Evolutionary conservation across 2,797 vertebrate genomes (phyloP), one percentile per base, ranked within the genome.

Genomic region (Streptopelia turtur): DNA sequence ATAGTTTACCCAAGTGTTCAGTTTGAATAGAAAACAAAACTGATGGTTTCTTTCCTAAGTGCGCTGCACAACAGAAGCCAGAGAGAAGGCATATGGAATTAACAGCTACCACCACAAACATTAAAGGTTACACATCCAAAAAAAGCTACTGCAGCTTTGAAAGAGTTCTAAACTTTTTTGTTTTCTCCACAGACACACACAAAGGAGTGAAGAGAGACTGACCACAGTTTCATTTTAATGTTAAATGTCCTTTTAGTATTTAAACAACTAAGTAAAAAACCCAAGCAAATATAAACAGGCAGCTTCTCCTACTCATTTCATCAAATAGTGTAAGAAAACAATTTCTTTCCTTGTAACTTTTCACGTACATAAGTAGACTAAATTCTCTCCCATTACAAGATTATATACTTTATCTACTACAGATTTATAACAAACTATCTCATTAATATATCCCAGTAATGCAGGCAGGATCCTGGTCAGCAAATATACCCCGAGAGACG

Each of bases 21-120:
- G n/a, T 81, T 65, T 88, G 74, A 93, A 93, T 6, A 81, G 55
- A 57, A 87, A 93, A 69, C 18, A 74, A 83, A 88, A 75, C 25
- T 11, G 52, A 57, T 52, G 57, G 15, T 57, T 87, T 65, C 71
- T 91, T 85, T 87, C 39, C 65, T 87, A 76, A 91, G 39, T 4
- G 3, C 13, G 23, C 20, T 4, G 64, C 31, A 49, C 4, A 24
- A 61, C 30, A 33, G 41, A 71, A 65, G 63, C 45, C 61, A 83
- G 68, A 85, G 49, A 89, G 43, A 45, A 95, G 81, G 23, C 25
- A 53, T 6, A 59, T 4, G 31, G 52, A 88, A 75, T 41, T 33
- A 80, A 87, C 33, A 86, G 61, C 52, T 83, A 39, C n/a, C 17
- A 57, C 37, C 7, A 18, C 0, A 1, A 83, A 78, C 27, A 78